Base-by-base conservation (phyloP, 2,113 vertebrate species). In the Pseudonaja textilis region DNA sequence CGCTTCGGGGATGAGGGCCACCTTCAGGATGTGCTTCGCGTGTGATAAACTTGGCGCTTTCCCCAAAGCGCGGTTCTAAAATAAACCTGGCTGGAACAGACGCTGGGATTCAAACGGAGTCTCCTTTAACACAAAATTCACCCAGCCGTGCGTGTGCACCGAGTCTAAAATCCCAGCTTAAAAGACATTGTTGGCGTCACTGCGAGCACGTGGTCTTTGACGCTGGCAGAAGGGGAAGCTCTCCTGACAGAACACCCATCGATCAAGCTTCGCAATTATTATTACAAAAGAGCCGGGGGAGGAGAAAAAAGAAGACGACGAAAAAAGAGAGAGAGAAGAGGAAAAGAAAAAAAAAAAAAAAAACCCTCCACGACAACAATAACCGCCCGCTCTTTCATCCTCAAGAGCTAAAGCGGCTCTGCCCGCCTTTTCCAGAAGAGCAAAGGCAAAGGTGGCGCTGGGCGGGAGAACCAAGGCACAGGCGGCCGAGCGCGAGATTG, bases 321-420 rank as follows among this genome's bases (percentile, higher is more conserved):
- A 26, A 12, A 22, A n/a, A 1, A 18, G 57, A 11, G 29, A 29
- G 14, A 56, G 18, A 20, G 14, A 1, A 4, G 29, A 69, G 12
- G 4, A 1, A 14, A 50, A 7, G n/a, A 16, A 5, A 23, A 5
- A 7, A 2, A 22, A 0, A 2, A 1, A 52, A 47, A 47, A 47
- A 47, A 47, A 7, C 47, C 50, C 10, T 52, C 50, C 50, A 52
- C 50, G 12, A 52, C 10, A 23, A 8, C 6, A 23, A 23, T 1
- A 57, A 1, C 54, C 9, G 52, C 23, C 45, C 18, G 1, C 25
- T 45, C 29, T 59, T 56, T 20, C 64, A 14, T 34, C 16, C 23
- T 16, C 3, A 23, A 23, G 7, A 25, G 23, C 47, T 4, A 59
- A 52, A 86, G 55, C 55, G 23, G 10, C 25, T 61, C 47, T 25